A percentile compares a stretch with the other conserved stretches of the same genome.
phyloP scores from a whole-genome alignment of 2,888 invertebrate genomes.

The Drosophila rubida region DNA sequence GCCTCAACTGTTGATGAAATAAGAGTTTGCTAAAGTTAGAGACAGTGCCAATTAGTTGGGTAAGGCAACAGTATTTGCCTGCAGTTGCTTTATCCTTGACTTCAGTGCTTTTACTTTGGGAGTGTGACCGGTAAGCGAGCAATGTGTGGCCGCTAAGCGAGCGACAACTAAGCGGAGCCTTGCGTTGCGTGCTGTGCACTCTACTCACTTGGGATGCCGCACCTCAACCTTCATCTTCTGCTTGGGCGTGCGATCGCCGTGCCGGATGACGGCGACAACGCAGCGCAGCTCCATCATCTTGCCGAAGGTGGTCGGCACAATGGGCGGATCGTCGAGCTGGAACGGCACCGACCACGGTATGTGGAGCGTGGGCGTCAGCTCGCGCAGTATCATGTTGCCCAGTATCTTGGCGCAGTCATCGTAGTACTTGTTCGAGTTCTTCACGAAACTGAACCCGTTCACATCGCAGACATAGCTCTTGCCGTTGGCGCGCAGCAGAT shows the following conservation, averaged over 20 bases:
- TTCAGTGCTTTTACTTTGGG: no score
- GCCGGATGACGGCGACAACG: conserved; percentile 98
- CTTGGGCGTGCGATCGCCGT: conserved; percentile 99
- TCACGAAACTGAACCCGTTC: conserved; percentile 99
- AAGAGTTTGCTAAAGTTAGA: no score
- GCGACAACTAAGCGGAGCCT: background rate
- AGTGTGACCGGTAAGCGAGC: no score
- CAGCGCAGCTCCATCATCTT: conserved; percentile 97
- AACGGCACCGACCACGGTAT: conserved; percentile 99
- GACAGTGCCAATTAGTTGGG: no score
- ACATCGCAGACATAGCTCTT: conserved; percentile 99
- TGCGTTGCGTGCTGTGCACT: background rate
- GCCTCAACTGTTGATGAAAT: no score
- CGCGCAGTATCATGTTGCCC: conserved; percentile 98
- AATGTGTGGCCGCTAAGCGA: background rate
- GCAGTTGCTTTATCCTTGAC: no score
- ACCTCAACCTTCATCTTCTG: conserved; percentile 99
- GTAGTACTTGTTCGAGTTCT: conserved; percentile 99
- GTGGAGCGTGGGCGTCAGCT: conserved; percentile 96
- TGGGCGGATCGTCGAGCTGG: conserved; percentile 98
- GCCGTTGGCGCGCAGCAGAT: conserved; percentile 98
- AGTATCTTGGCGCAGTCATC: conserved; percentile 99
- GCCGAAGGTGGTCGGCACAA: conserved; percentile 99
- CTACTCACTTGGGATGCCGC: conserved; percentile 93
- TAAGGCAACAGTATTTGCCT: no score